Evolutionary conservation across 2,888 invertebrate species (phyloP), one percentile per base, ranked within the genome.

Genomic region (Petrophora chlorosata): DNA sequence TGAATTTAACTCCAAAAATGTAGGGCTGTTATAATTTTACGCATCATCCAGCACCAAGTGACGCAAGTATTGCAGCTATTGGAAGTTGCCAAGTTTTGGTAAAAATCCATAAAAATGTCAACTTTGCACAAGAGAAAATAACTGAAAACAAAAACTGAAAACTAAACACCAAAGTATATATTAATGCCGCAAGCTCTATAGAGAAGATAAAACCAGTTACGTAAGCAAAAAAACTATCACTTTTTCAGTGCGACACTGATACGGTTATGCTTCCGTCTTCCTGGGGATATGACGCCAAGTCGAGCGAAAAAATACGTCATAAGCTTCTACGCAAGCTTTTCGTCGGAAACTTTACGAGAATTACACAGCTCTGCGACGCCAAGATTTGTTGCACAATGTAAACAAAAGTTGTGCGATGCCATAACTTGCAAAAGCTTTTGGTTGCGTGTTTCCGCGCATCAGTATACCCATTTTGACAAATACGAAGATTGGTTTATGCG

Each of bases 341-440:
- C 10, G 25, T 3, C 5, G 5, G 9, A 8, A 30, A 25, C 32
- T 38, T 28, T 26, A 32, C 25, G 19, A 48, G 19, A 42, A 48
- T 32, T 35, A 26, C 29, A 32, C 30, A 41, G 36, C 14, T 36
- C 36, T 9, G 0, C 8, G 5, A 12, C n/a, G 13, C 17, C 15
- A 14, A 32, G 30, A 42, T 42, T 48, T 42, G 48, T 48, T 28
- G 29, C 36, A 48, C 17, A 38, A 38, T 42, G 48, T 48, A 48
- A 48, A 48, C 48, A 36, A 42, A 48, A 48, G 48, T 48, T 48
- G 10, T 13, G 5, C n/a, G 13, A 48, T 42, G 17, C 32, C 35
- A 42, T 48, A 42, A 48, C 36, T 48, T 32, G 25, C 30, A 5
- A 23, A 15, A 8, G 41, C 15, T 41, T 29, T 22, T 29, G 22